phyloP scores from a whole-genome alignment of 1,140 invertebrate genomes.

The Leptonema lineaticorne region DNA sequence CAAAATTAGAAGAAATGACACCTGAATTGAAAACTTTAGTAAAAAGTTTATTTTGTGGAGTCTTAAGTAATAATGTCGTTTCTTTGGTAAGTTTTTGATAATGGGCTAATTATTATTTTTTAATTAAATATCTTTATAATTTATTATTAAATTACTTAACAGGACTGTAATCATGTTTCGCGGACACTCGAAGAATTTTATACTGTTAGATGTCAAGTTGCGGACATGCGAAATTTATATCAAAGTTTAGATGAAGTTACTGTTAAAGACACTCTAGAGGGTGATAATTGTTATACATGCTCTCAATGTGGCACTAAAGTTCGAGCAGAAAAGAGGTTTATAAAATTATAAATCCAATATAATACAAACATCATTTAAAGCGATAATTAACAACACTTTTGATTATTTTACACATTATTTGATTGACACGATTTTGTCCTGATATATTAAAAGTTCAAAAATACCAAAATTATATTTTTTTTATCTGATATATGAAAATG shows the following conservation, averaged over 20 bases:
- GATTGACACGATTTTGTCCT: too few relatives aligned
- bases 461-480: too few relatives aligned
- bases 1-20: slow-evolving; percentile 95
- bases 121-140: background rate
- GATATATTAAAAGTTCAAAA: too few relatives aligned
- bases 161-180: slow-evolving; percentile 93
- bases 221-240: slow-evolving; percentile 93
- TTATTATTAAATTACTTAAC: slow-evolving; percentile 32
- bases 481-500: too few relatives aligned
- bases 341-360: slow-evolving; percentile 4
- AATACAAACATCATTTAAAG: too few relatives aligned
- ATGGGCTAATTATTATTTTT: background rate
- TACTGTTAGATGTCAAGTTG: slow-evolving; percentile 92
- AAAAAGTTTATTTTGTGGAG: slow-evolving; percentile 89
- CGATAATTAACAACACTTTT: too few relatives aligned
- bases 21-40: slow-evolving; percentile 86
- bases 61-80: slow-evolving; percentile 92
- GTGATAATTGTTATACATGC: slow-evolving; percentile 97
- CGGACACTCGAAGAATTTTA: slow-evolving; percentile 94
- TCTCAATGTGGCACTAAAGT: slow-evolving; percentile 94
- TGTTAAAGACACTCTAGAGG: slow-evolving; percentile 93
- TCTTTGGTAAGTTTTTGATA: slow-evolving; percentile 75
- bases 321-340: slow-evolving; percentile 82
- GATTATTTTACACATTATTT: too few relatives aligned
- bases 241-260: slow-evolving; percentile 94